These are phyloP conservation scores for Mico argentatus DNA, from an alignment of 2,797 vertebrate genomes.

Conservation along the genomic window DNA sequence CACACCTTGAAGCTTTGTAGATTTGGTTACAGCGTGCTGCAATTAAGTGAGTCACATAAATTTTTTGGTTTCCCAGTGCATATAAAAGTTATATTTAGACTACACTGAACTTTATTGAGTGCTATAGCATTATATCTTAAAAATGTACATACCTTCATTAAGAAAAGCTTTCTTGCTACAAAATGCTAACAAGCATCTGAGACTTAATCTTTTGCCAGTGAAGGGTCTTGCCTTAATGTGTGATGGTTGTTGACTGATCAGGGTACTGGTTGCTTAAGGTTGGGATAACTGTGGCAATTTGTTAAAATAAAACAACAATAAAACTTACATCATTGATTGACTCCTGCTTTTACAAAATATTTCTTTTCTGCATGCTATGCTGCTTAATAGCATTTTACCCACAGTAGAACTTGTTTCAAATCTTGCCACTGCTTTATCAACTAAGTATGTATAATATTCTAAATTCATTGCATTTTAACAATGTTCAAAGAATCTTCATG, in stretches of 20 bases:
- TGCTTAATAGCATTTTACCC: not conserved
- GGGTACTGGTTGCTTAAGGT: not conserved
- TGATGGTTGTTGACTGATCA: not conserved
- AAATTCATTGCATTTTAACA: not conserved
- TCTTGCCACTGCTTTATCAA: not conserved
- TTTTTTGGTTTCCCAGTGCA: not conserved
- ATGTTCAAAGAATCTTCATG: not conserved
- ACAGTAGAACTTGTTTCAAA: not conserved
- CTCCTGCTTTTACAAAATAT: not conserved
- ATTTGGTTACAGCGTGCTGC: not conserved
- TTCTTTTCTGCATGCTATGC: not conserved
- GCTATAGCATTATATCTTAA: not conserved
- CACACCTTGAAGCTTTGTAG: not conserved
- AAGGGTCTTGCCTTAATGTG: not conserved
- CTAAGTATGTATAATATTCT: not conserved
- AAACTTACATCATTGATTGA: not conserved
- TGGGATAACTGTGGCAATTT: not conserved
- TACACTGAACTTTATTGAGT: not conserved
- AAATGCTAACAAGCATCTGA: not conserved
- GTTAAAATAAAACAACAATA: not conserved
- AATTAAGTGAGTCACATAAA: not conserved
- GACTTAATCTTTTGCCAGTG: not conserved
- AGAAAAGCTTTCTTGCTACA: not conserved
- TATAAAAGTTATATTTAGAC: not conserved
- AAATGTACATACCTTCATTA: not conserved